Conservation (phyloP, 64 coral and sea anemone genomes). For the Astreopora myriophthalma region DNA sequence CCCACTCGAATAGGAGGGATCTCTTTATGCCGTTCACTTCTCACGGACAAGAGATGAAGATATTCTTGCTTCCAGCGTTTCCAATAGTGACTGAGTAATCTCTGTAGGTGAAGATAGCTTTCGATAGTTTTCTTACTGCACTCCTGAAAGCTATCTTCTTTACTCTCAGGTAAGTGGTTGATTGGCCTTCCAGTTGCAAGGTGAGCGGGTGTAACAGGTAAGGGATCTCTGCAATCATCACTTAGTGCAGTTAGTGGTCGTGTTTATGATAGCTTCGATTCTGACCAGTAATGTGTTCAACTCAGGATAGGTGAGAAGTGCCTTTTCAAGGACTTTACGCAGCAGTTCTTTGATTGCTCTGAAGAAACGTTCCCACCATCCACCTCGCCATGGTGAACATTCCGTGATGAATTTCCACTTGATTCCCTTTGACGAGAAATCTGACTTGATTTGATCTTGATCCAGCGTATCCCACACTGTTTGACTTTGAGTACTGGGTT, state of each 20-base stretch:
- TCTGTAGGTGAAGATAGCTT: slow-evolving; percentile 20
- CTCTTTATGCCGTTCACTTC: slow-evolving; percentile 20
- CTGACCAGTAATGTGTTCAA: background rate
- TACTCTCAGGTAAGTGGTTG: background rate
- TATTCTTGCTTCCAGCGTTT: too few relatives aligned
- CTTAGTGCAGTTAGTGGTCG: background rate
- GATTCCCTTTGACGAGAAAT: background rate
- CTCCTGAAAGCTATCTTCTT: background rate
- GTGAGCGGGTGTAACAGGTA: background rate
- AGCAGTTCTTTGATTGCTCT: slow-evolving; percentile 20
- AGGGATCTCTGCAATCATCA: background rate
- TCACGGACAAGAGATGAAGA: background rate
- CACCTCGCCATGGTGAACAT: background rate
- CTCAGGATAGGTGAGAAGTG: slow-evolving; percentile 31
- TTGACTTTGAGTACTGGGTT: background rate
- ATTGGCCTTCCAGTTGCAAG: background rate
- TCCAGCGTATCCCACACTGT: background rate
- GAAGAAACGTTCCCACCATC: slow-evolving; percentile 22
- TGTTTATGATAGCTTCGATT: slow-evolving; percentile 8
- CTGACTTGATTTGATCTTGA: background rate
- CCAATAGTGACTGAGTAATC: slow-evolving; percentile 30
- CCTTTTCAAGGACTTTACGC: slow-evolving; percentile 35
- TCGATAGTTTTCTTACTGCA: background rate
- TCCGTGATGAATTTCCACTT: slow-evolving; percentile 53
- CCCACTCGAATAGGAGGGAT: slow-evolving; percentile 3